A percentile compares a stretch with the other conserved stretches of the same genome.
Conservation (phyloP, 2,888 invertebrate species). For the Argyra leucocephala region DNA sequence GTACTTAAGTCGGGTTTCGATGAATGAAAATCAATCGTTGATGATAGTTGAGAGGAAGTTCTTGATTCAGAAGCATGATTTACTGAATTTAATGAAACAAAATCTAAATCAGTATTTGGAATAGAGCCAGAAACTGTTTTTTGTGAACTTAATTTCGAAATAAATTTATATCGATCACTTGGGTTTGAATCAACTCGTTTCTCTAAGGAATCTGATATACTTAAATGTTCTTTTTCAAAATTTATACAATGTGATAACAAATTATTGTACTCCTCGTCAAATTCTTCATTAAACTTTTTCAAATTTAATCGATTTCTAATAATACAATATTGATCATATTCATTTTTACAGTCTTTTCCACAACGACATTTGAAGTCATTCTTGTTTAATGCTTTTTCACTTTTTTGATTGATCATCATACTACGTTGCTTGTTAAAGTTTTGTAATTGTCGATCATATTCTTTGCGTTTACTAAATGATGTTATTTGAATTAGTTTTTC, state of each 20-base stretch:
- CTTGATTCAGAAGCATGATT: too few species aligned
- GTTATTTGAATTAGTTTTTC: too few species aligned
- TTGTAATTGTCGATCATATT: background rate
- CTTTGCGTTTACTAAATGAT: background rate
- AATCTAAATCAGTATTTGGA: too few species aligned
- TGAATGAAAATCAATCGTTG: too few species aligned
- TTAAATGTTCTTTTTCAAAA: constrained; percentile 17
- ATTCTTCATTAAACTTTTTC: constrained; percentile 11
- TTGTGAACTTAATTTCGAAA: background rate
- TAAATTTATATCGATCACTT: background rate
- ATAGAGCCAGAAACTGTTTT: too few species aligned
- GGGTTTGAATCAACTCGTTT: constrained; percentile 8
- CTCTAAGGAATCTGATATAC: constrained; percentile 13
- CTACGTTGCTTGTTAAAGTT: background rate
- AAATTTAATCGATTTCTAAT: constrained; percentile 12
- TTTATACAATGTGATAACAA: constrained; percentile 11
- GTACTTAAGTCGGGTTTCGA: too few species aligned
- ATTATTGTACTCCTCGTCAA: constrained; percentile 12
- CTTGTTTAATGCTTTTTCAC: background rate
- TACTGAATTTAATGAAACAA: too few species aligned
- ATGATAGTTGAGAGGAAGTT: too few species aligned
- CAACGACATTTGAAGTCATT: background rate
- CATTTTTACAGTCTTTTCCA: background rate
- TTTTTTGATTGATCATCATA: background rate
- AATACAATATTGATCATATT: constrained; percentile 15